Evolutionary conservation across 2,888 invertebrate species (phyloP).

Genomic region (Eupeodes latifasciatus): DNA sequence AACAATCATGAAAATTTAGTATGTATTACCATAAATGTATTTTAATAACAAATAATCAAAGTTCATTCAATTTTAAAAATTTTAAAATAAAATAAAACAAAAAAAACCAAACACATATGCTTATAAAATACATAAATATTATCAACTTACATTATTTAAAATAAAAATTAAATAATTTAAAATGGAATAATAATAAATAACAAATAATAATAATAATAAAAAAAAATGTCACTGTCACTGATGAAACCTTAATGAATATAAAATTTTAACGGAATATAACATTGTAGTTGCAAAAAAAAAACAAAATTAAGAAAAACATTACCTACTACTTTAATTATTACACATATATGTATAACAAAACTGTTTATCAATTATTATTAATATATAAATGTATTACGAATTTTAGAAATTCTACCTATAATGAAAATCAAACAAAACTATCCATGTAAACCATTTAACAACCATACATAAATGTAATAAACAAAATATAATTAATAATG

Average conservation of each 20-base stretch:
- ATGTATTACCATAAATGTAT: neutral
- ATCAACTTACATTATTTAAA: neutral
- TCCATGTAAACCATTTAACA: conserved; percentile 20
- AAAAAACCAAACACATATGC: neutral
- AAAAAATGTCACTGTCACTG: conserved; percentile 44
- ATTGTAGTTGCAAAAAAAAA: neutral
- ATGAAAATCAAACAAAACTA: neutral
- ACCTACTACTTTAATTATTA: too few species aligned
- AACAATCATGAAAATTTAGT: conserved; percentile 26
- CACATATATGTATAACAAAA: neutral
- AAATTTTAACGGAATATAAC: conserved; percentile 40
- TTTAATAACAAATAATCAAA: neutral
- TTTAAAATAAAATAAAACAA: neutral
- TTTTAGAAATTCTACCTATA: conserved; percentile 13
- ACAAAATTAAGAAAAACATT: too few species aligned
- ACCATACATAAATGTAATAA: neutral
- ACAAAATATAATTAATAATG: neutral
- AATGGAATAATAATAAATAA: conserved; percentile 4
- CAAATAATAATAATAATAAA: neutral
- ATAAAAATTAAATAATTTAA: neutral
- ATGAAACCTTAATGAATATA: conserved; percentile 35
- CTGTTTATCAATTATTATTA: conserved; percentile 21
- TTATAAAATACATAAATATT: neutral
- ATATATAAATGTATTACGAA: conserved; percentile 28
- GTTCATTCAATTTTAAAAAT: conserved; percentile 10